A percentile compares a stretch with the other conserved stretches of the same genome.
Evolutionary conservation across 1,140 invertebrate genomes (phyloP).

Genomic region (Diorhabda sublineata): DNA sequence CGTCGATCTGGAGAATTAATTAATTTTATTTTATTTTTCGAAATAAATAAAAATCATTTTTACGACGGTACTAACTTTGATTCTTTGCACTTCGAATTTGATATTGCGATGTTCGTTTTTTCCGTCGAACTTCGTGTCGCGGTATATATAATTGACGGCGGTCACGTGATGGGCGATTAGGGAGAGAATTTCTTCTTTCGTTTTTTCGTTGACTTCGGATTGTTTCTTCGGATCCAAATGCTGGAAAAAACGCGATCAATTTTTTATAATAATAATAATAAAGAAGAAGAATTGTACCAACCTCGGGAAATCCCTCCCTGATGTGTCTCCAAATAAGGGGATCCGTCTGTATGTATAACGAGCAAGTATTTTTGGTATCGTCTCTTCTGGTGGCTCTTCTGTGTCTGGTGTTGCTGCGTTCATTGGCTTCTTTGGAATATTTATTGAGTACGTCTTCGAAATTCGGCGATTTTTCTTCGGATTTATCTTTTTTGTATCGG

Average conservation of each 20-base stretch:
- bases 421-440: slow-evolving; percentile 64
- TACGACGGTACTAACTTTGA: slow-evolving; percentile 64
- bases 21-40: not conserved
- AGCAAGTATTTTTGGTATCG: slow-evolving; percentile 81
- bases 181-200: slow-evolving; percentile 93
- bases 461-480: slow-evolving; percentile 35
- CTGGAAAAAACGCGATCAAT: slow-evolving; percentile 40
- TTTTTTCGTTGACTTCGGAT: slow-evolving; percentile 72
- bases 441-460: slow-evolving; percentile 51
- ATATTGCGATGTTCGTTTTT: slow-evolving; percentile 84
- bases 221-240: slow-evolving; percentile 60
- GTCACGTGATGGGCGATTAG: slow-evolving; percentile 97
- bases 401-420: slow-evolving; percentile 48
- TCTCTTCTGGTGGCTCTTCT: slow-evolving; percentile 47
- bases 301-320: slow-evolving; percentile 63
- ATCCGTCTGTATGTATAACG: slow-evolving; percentile 96
- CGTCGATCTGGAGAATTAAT: slow-evolving; percentile 67
- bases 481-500: slow-evolving; percentile 7
- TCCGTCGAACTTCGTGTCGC: slow-evolving; percentile 90
- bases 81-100: slow-evolving; percentile 96
- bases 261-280: slow-evolving; percentile 8
- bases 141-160: slow-evolving; percentile 97
- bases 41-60: too few species aligned
- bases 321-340: slow-evolving; percentile 95
- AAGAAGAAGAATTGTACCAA: slow-evolving; percentile 44